phyloP scores from a whole-genome alignment of 2,113 vertebrate genomes.

The Phyllostomus discolor region DNA sequence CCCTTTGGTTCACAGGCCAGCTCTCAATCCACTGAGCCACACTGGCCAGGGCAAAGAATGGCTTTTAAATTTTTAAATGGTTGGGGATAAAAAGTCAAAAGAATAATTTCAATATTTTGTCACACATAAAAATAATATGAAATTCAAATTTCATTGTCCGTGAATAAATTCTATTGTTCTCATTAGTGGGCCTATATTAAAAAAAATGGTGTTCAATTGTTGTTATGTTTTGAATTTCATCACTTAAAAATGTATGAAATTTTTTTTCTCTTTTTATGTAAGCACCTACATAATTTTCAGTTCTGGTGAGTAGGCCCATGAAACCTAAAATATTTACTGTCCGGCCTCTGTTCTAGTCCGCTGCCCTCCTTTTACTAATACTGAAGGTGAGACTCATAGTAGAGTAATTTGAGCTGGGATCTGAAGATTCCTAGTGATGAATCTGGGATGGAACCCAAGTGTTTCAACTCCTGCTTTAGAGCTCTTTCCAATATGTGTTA shows the following conservation, averaged over 20 bases:
- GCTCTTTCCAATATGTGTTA: not conserved
- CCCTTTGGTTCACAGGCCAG: too few relatives aligned
- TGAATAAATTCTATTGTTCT: not conserved
- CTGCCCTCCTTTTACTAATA: not conserved
- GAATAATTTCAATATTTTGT: not conserved
- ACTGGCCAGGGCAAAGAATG: not conserved
- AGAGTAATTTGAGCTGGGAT: not conserved
- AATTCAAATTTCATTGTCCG: conserved; percentile 1
- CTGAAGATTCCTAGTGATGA: not conserved
- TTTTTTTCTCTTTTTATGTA: not conserved
- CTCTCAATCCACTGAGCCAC: too few relatives aligned
- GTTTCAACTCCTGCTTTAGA: not conserved
- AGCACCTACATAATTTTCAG: not conserved
- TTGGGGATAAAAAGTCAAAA: not conserved
- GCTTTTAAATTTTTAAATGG: not conserved
- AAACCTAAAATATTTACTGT: not conserved
- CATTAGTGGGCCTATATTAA: not conserved
- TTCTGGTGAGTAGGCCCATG: not conserved
- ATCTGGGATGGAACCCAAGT: not conserved
- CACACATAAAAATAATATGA: conserved; percentile 4
- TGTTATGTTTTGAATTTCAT: conserved; percentile 17
- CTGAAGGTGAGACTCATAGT: not conserved
- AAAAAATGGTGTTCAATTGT: not conserved
- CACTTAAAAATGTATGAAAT: not conserved
- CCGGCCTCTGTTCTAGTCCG: not conserved